Percentiles rank a stretch among this genome's conserved stretches.
Conservation (phyloP, 2,113 vertebrate species). For the Aviceda subcristata region DNA sequence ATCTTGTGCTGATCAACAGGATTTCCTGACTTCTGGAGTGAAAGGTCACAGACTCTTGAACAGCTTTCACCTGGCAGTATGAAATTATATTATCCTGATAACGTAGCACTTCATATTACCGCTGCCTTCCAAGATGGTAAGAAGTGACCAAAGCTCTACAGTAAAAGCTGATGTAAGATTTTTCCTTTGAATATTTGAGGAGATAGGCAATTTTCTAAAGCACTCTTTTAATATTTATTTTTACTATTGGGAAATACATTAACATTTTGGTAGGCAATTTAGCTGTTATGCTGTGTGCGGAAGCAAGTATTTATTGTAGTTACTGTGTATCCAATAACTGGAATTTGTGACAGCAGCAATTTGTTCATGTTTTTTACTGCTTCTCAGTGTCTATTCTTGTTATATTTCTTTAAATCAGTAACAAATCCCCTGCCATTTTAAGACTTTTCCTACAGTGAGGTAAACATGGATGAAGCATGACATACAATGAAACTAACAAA, state of each 20-base stretch:
- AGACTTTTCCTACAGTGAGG: background rate
- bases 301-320: background rate
- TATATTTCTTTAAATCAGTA: background rate
- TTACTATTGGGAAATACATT: background rate
- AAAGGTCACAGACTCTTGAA: background rate
- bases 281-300: background rate
- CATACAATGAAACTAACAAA: background rate
- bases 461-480: background rate
- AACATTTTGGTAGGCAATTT: slow-evolving; percentile 4
- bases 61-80: background rate
- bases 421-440: background rate
- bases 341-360: background rate
- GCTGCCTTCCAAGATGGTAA: background rate
- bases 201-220: background rate
- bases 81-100: background rate
- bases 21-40: background rate
- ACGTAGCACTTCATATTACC: background rate
- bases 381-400: background rate
- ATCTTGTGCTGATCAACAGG: background rate
- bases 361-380: background rate
- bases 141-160: background rate
- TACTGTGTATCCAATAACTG: background rate
- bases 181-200: background rate
- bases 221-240: background rate
- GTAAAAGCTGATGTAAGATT: background rate